Evolutionary conservation across 64 coral and sea anemone species (phyloP), one percentile per base, ranked within the genome.

Genomic region (Actinia equina): DNA sequence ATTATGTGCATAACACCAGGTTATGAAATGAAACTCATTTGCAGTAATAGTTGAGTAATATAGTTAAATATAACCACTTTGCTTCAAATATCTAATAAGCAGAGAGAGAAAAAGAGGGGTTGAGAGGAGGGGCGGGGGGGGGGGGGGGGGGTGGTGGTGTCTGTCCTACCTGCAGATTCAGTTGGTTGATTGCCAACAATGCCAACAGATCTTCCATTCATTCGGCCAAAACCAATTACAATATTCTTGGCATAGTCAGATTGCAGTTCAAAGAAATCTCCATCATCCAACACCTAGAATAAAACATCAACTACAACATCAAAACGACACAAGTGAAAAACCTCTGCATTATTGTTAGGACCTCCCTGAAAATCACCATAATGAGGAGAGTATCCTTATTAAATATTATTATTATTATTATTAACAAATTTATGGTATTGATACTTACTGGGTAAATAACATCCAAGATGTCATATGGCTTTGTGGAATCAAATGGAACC

Each of bases 401-500:
- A 37, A 37, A 37, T 37, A 37, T 37, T 37, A 37, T n/a, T n/a
- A 37, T 0, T 37, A 37, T 37, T 37, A 37, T 37, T 37, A 37
- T 37, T 37, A 37, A 0, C 7, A 65, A 65, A 0, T 3, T n/a
- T 65, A 37, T 37, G 55, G 3, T 65, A 65, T 2, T 13, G 5
- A 20, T 17, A 82, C 94, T 89, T 89, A 99, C 96, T 53, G 93
- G 88, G 71, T 90, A 99, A 42, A 99, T 91, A 10, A 99, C 96
- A 84, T 99, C 96, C 71, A 95, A 83, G 78, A 99, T 95, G 62
- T 99, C 94, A 62, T 99, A 99, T 16, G 96, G 90, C 74, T 95
- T 99, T 58, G 85, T 92, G 58, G 96, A 99, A 79, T 99, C 96
- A 93, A 99, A 99, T 65, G 96, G 96, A 51, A 99, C 97, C 58